Evolutionary conservation across 92 coral and sea anemone species (phyloP).

Genomic region (Porites divaricata): DNA sequence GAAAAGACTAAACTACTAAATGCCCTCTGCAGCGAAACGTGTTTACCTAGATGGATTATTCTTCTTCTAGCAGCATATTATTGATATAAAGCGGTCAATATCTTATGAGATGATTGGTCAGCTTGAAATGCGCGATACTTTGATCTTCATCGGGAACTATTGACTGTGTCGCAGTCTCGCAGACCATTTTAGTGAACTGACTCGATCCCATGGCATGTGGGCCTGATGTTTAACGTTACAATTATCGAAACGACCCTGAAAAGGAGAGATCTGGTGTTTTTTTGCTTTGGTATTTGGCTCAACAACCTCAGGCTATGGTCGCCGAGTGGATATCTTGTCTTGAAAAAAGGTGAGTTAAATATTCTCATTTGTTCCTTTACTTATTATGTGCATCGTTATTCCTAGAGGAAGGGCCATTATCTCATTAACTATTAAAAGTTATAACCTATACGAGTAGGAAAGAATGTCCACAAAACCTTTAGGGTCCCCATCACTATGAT

Average conservation of each 20-base stretch:
- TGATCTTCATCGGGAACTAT: not conserved
- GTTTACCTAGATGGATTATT: not conserved
- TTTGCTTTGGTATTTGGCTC: not conserved
- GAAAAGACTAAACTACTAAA: not conserved
- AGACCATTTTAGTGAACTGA: not conserved
- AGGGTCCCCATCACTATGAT: no score
- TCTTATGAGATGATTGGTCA: conserved; percentile 13
- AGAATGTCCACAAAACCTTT: no score
- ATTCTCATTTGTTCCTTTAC: no score
- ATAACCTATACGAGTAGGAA: no score
- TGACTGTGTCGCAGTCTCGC: no score
- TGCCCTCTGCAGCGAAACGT: not conserved
- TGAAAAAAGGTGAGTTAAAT: conserved; percentile 50
- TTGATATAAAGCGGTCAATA: conserved; percentile 5
- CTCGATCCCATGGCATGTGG: not conserved
- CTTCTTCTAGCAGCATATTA: not conserved
- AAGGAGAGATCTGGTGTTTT: no score
- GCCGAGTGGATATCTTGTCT: conserved; percentile 80
- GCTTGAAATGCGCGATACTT: not conserved
- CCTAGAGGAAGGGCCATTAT: no score
- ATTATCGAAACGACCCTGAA: not conserved
- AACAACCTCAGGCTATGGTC: conserved; percentile 39
- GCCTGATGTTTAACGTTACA: not conserved
- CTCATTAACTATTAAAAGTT: no score
- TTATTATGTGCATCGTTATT: no score